Evolutionary conservation across 2,888 invertebrate species (phyloP).

Genomic region (Diplazon laetatorius): DNA sequence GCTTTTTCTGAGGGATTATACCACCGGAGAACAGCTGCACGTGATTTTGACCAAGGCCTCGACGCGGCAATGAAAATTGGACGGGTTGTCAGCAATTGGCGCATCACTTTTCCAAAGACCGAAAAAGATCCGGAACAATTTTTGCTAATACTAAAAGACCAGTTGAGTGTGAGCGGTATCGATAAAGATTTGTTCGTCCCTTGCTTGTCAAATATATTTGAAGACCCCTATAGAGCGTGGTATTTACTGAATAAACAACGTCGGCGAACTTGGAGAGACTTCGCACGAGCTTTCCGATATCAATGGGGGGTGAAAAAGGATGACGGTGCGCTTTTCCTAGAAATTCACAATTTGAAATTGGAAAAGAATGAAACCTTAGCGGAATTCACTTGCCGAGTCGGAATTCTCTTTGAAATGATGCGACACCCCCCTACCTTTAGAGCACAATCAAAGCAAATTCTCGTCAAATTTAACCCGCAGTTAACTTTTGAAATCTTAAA

Average conservation of each 20-base stretch:
- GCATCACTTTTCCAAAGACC: slow-evolving; percentile 48
- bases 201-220: slow-evolving; percentile 59
- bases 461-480: slow-evolving; percentile 5
- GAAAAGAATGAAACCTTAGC: slow-evolving; percentile 54
- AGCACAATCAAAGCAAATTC: slow-evolving; percentile 46
- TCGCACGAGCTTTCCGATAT: slow-evolving; percentile 51
- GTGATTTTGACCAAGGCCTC: slow-evolving; percentile 8
- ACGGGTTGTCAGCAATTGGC: slow-evolving; percentile 54
- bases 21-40: neutral
- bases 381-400: slow-evolving; percentile 60
- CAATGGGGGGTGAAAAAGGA: slow-evolving; percentile 60
- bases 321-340: slow-evolving; percentile 48
- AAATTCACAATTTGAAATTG: slow-evolving; percentile 46
- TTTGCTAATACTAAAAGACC: slow-evolving; percentile 54
- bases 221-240: slow-evolving; percentile 59
- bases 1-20: too few species aligned
- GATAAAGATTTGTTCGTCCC: slow-evolving; percentile 53
- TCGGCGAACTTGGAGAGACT: slow-evolving; percentile 56
- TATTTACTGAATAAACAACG: slow-evolving; percentile 52
- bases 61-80: slow-evolving; percentile 57
- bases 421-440: slow-evolving; percentile 44
- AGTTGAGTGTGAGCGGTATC: slow-evolving; percentile 46
- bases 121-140: slow-evolving; percentile 61
- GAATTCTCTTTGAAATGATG: slow-evolving; percentile 57
- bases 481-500: slow-evolving; percentile 7